Percentiles rank a stretch among this genome's conserved stretches.
Evolutionary conservation across 1,140 invertebrate genomes (phyloP).

Genomic region (Fopius arisanus): DNA sequence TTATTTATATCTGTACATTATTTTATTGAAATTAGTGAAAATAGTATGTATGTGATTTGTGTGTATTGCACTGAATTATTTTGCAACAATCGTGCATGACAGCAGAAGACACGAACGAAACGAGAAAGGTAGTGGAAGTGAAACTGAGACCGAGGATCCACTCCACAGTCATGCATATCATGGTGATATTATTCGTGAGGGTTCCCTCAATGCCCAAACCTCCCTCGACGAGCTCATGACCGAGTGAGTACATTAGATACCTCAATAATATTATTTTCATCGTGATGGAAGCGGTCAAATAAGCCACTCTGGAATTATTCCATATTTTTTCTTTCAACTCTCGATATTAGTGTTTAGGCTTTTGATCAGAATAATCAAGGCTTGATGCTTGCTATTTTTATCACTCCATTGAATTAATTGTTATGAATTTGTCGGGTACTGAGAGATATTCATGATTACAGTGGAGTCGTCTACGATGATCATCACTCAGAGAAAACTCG

Average conservation of each 20-base stretch:
- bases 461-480: constrained; percentile 71
- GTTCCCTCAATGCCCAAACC: constrained; percentile 55
- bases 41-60: constrained; percentile 44
- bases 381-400: constrained; percentile 2
- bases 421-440: background rate
- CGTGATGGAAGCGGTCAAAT: constrained; percentile 3
- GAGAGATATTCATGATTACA: constrained; percentile 40
- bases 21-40: background rate
- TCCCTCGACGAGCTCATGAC: constrained; percentile 62
- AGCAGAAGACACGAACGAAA: constrained; percentile 61
- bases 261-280: background rate
- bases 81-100: constrained; percentile 57
- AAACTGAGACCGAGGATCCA: constrained; percentile 62
- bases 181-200: constrained; percentile 57
- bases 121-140: constrained; percentile 64
- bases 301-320: background rate
- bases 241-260: constrained; percentile 66
- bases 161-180: constrained; percentile 57
- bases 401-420: background rate
- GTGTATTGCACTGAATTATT: constrained; percentile 43
- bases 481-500: constrained; percentile 80
- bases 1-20: background rate
- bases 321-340: background rate
- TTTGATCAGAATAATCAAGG: background rate
- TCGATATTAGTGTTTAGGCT: background rate